Conservation (phyloP, 2,888 invertebrate species). For the Synergus japonicus region DNA sequence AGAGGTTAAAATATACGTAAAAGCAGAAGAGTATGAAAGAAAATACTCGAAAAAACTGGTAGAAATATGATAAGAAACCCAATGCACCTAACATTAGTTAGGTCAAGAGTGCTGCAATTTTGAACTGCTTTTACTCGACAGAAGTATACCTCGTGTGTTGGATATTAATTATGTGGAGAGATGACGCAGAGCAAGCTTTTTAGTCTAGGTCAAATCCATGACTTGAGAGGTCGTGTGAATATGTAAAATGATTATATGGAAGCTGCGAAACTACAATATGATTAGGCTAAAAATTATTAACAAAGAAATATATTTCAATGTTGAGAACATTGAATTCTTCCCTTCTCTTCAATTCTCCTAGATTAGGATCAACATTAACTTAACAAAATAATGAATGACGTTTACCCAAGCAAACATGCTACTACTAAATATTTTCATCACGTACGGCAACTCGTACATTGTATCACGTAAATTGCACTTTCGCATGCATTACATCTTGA, state of each 20-base stretch:
- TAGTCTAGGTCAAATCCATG: conserved; percentile 7
- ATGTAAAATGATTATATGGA: not conserved
- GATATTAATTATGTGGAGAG: not conserved
- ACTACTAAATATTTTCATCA: not conserved
- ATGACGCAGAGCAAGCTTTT: not conserved
- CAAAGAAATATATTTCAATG: not conserved
- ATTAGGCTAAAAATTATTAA: not conserved
- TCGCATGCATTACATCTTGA: conserved; percentile 9
- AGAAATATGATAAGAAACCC: not conserved
- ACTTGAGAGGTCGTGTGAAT: not conserved
- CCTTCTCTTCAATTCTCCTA: not conserved
- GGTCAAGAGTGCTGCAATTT: not conserved
- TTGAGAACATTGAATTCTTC: not conserved
- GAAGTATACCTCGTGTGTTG: not conserved
- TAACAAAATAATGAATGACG: not conserved
- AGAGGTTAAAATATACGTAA: too few species aligned
- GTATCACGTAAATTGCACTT: conserved; percentile 12
- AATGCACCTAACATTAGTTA: not conserved
- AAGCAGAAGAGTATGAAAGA: too few species aligned
- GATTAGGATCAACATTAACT: not conserved
- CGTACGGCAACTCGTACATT: conserved; percentile 1
- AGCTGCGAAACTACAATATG: not conserved
- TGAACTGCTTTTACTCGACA: not conserved
- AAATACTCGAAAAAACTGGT: not conserved
- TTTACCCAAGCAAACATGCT: not conserved